A percentile compares a stretch with the other conserved stretches of the same genome.
phyloP scores from a whole-genome alignment of 2,888 invertebrate species.

The Mechanitis messenoides region DNA sequence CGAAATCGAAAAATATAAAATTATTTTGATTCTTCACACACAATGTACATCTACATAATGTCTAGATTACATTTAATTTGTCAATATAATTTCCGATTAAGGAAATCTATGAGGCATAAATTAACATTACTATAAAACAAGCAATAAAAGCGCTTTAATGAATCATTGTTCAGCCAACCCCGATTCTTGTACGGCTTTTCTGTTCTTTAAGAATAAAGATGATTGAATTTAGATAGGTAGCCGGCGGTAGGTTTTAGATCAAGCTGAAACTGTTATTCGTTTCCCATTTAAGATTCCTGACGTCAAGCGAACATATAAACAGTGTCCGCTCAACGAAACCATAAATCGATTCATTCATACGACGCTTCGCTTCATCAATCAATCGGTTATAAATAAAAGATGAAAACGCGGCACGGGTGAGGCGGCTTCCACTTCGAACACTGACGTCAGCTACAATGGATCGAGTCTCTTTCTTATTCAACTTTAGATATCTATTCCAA shows the following conservation, averaged over 20 bases:
- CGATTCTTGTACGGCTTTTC: not conserved
- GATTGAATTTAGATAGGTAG: not conserved
- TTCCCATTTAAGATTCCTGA: slow-evolving; percentile 57
- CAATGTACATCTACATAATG: slow-evolving; percentile 9
- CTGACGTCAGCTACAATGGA: slow-evolving; percentile 58
- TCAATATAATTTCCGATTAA: slow-evolving; percentile 12
- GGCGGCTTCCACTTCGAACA: slow-evolving; percentile 49
- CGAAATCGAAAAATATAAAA: too few relatives aligned
- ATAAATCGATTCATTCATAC: slow-evolving; percentile 71
- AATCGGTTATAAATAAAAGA: slow-evolving; percentile 69
- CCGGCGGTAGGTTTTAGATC: slow-evolving; percentile 5
- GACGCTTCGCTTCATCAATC: slow-evolving; percentile 68
- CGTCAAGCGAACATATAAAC: slow-evolving; percentile 61
- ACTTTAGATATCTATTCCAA: slow-evolving; percentile 30
- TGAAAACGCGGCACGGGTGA: slow-evolving; percentile 47
- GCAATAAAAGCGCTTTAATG: slow-evolving; percentile 15
- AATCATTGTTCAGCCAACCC: slow-evolving; percentile 8
- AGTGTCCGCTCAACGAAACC: slow-evolving; percentile 55
- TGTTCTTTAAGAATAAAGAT: slow-evolving; percentile 1
- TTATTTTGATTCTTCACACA: not conserved
- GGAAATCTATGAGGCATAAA: slow-evolving; percentile 15
- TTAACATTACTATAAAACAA: slow-evolving; percentile 1
- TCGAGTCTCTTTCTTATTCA: slow-evolving; percentile 35
- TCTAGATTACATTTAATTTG: slow-evolving; percentile 14
- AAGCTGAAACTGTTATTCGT: slow-evolving; percentile 30